Base-by-base conservation (phyloP, 2,797 vertebrate genomes). In the Falco columbarius region DNA sequence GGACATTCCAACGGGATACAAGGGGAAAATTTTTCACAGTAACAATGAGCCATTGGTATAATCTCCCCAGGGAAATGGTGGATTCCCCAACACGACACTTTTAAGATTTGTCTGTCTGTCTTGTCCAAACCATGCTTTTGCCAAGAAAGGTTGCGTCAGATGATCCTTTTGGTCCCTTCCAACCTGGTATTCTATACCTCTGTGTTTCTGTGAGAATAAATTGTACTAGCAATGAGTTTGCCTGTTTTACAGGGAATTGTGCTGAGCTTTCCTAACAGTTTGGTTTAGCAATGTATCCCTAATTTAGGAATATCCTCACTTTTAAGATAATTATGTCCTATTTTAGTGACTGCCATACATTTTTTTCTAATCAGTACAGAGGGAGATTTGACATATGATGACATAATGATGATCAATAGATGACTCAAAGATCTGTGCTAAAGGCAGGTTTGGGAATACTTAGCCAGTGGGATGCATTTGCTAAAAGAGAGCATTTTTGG, bases 371-470 rank as follows among this genome's bases (percentile, higher is more conserved):
- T 46, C 36, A 52, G 10, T 68, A 13, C 10, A 63, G 82, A 86
- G 24, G 36, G 49, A 92, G 52, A 47, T 52, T 3, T 27, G 40
- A 70, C 23, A 29, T 54, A 29, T 4, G 9, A 19, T 75, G 52
- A 76, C 52, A 73, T 32, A 71, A 51, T 49, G 81, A 55, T 82
- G 55, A 65, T 44, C 73, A 95, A 58, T 46, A 91, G 42, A 87
- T 76, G n/a, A 46, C 56, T 93, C 55, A 67, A 82, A 89, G 58
- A 63, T 66, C 74, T 59, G 27, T 59, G 59, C 20, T 94, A 59
- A 95, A 87, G 54, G 52, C 67, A 94, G 30, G n/a, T 54, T 85
- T 94, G 61, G 85, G 54, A 89, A 90, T 74, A 30, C 38, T 71
- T 71, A 77, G 22, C 71, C 62, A 80, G 72, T 52, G 52, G 56